These are phyloP conservation scores for Catharus minimus DNA, from an alignment of 2,113 vertebrate species.

Conservation along the genomic window DNA sequence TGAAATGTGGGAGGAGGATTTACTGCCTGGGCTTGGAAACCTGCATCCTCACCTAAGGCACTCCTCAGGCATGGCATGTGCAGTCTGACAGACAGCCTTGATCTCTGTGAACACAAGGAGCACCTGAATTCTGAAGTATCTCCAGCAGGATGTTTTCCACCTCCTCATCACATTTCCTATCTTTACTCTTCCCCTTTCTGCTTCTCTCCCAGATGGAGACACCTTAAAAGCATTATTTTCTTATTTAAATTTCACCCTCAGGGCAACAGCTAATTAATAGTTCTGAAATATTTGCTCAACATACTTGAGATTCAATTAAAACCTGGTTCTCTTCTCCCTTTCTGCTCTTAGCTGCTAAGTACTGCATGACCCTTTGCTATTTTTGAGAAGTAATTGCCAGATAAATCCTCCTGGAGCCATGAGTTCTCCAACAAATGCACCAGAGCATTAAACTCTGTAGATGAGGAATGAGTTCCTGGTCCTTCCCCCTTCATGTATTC, in stretches of 20 bases:
- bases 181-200: neutral
- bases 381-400: conserved; percentile 30
- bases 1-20: neutral
- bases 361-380: neutral
- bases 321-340: neutral
- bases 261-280: neutral
- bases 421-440: neutral
- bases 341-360: neutral
- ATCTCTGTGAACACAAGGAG: neutral
- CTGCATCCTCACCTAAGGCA: neutral
- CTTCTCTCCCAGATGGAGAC: neutral
- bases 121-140: neutral
- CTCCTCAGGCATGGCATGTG: neutral
- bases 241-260: neutral
- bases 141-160: neutral
- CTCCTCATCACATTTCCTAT: neutral
- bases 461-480: neutral
- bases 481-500: neutral
- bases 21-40: neutral
- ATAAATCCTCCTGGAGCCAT: neutral
- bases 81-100: neutral
- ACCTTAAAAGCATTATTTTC: neutral
- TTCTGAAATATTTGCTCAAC: neutral
- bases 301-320: conserved; percentile 3
- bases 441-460: neutral